phyloP scores from a whole-genome alignment of 2,797 vertebrate genomes.

The Lutjanus argentimaculatus region DNA sequence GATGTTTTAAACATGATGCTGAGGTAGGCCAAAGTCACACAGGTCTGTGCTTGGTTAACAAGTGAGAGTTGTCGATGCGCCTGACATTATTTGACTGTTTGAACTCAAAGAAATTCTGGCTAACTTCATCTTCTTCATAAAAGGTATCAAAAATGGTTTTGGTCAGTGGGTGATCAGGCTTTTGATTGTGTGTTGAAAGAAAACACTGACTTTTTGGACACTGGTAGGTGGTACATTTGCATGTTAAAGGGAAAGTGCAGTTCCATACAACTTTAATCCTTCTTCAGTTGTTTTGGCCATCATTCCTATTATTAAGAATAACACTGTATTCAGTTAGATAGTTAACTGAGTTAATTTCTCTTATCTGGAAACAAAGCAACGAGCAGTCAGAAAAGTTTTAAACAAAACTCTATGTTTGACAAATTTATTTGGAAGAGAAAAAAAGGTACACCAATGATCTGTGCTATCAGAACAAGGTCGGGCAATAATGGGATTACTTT shows the following conservation, averaged over 20 bases:
- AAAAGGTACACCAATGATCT: neutral
- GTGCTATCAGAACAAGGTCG: neutral
- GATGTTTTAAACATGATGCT: conserved; percentile 65
- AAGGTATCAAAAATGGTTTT: neutral
- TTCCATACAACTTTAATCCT: neutral
- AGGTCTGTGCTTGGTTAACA: conserved; percentile 15
- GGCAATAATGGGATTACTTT: neutral
- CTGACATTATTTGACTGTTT: neutral
- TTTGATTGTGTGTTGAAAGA: neutral
- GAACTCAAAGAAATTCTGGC: conserved; percentile 5
- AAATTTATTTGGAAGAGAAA: neutral
- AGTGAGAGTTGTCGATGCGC: neutral
- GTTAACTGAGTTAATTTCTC: neutral
- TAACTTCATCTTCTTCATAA: neutral
- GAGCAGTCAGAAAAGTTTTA: neutral
- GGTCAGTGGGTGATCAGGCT: too few relatives aligned
- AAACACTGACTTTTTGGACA: neutral
- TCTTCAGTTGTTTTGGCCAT: neutral
- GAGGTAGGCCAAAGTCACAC: neutral
- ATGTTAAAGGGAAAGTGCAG: neutral
- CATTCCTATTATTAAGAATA: neutral
- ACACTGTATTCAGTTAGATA: neutral
- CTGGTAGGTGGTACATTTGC: neutral
- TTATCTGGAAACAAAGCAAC: neutral
- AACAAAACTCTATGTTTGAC: neutral